These are phyloP conservation scores for Eupithecia abbreviata DNA, from an alignment of 2,888 invertebrate genomes.

Conservation along the genomic window DNA sequence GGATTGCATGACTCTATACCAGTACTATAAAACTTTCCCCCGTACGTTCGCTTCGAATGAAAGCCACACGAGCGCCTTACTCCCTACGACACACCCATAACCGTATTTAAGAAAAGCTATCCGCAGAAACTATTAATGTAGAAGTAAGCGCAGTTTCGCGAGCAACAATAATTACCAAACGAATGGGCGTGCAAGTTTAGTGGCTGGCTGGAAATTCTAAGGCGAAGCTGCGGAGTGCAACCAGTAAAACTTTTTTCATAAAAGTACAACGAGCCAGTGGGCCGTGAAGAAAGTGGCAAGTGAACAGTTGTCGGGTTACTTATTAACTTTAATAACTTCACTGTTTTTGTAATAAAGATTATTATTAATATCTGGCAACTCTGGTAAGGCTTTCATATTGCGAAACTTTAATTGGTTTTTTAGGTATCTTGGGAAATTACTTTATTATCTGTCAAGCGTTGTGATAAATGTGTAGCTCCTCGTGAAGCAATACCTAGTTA, in stretches of 20 bases:
- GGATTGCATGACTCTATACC: not conserved
- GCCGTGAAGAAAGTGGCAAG: slow-evolving; percentile 69
- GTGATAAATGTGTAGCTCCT: slow-evolving; percentile 19
- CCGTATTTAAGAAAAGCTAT: slow-evolving; percentile 25
- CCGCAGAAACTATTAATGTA: slow-evolving; percentile 32
- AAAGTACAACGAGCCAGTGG: slow-evolving; percentile 74
- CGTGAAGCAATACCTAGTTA: not conserved
- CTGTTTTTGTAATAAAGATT: slow-evolving; percentile 58
- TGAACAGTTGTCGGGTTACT: slow-evolving; percentile 74
- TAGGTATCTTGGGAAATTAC: slow-evolving; percentile 5
- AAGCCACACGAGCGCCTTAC: not conserved
- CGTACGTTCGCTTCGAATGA: not conserved
- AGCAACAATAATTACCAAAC: slow-evolving; percentile 40
- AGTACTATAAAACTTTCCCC: not conserved
- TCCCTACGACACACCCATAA: slow-evolving; percentile 8
- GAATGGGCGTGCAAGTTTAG: slow-evolving; percentile 48
- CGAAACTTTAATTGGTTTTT: slow-evolving; percentile 15
- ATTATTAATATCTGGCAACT: slow-evolving; percentile 34
- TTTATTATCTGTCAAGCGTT: slow-evolving; percentile 22
- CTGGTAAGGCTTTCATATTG: slow-evolving; percentile 9
- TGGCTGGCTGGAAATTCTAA: slow-evolving; percentile 60
- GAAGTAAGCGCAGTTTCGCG: slow-evolving; percentile 32
- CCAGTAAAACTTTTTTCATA: slow-evolving; percentile 80
- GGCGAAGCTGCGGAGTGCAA: slow-evolving; percentile 65
- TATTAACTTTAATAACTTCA: slow-evolving; percentile 77